Conservation (phyloP, 53 echinoderm and acorn worm genomes). For the Actinopyga echinites region DNA sequence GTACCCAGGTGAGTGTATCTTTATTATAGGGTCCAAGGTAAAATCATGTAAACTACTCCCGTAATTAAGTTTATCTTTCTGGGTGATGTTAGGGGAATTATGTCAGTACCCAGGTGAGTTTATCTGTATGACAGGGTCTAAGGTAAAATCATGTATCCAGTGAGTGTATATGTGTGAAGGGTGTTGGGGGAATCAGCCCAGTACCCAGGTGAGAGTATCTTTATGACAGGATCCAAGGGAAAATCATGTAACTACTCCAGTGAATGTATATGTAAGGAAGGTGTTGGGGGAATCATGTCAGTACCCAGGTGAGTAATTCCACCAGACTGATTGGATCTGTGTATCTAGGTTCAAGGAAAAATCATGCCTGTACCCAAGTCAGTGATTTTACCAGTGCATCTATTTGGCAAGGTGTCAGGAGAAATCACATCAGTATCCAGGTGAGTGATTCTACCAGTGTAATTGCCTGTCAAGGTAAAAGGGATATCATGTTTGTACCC, state of each 20-base stretch:
- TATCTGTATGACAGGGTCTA: no score
- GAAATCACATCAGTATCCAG: constrained; percentile 30
- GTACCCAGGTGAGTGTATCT: constrained; percentile 9
- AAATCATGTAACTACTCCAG: no score
- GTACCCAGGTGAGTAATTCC: constrained; percentile 28
- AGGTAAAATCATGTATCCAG: neutral
- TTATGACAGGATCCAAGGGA: no score
- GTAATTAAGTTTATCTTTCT: constrained; percentile 21
- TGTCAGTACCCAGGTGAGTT: constrained; percentile 43
- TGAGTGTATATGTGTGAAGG: constrained; percentile 16
- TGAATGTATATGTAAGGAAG: neutral
- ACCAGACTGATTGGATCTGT: no score
- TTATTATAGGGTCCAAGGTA: no score
- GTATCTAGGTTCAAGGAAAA: no score
- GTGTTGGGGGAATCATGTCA: constrained; percentile 34
- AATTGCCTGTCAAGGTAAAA: no score
- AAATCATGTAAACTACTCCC: neutral
- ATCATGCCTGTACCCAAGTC: constrained; percentile 33
- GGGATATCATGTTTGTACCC: no score
- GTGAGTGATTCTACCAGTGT: no score
- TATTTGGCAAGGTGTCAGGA: constrained; percentile 38
- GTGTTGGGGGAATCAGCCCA: constrained; percentile 39
- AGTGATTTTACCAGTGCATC: neutral
- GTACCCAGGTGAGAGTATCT: constrained; percentile 7
- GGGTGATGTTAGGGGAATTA: constrained; percentile 14